Conservation (phyloP, 2,113 vertebrate species). For the Centrocercus urophasianus region DNA sequence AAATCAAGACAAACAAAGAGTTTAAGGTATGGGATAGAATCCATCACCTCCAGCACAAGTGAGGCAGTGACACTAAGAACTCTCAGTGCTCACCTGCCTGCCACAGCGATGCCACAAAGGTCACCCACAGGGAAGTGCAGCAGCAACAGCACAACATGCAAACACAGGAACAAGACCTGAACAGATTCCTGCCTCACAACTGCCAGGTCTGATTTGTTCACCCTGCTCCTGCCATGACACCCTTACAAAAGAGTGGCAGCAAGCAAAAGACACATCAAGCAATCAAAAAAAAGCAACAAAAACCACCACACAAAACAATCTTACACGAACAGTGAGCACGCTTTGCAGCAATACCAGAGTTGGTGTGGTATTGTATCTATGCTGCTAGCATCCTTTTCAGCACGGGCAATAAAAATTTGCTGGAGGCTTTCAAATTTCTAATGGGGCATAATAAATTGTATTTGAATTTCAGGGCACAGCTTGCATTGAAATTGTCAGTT, state of each 20-base stretch:
- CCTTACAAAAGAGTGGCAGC: background rate
- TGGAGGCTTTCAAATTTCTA: background rate
- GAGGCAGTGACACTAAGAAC: background rate
- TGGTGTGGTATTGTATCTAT: background rate
- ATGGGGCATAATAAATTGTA: background rate
- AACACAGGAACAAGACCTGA: background rate
- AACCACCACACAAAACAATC: background rate
- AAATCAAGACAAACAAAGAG: background rate
- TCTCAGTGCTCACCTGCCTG: background rate
- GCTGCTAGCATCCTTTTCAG: background rate
- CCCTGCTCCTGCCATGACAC: background rate
- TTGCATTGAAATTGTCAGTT: background rate
- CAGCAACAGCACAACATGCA: background rate
- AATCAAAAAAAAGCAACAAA: rapidly evolving
- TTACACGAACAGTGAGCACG: background rate
- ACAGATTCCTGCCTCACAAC: background rate
- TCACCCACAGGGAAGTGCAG: background rate
- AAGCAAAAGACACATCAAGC: background rate
- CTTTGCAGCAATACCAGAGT: background rate
- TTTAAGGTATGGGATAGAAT: background rate
- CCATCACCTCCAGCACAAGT: background rate
- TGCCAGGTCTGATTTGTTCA: background rate
- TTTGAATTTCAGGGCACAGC: background rate
- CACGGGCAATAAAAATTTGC: background rate
- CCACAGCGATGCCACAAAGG: background rate